These are phyloP conservation scores for Leucophenga maculata DNA, from an alignment of 2,888 invertebrate species.

Conservation along the genomic window DNA sequence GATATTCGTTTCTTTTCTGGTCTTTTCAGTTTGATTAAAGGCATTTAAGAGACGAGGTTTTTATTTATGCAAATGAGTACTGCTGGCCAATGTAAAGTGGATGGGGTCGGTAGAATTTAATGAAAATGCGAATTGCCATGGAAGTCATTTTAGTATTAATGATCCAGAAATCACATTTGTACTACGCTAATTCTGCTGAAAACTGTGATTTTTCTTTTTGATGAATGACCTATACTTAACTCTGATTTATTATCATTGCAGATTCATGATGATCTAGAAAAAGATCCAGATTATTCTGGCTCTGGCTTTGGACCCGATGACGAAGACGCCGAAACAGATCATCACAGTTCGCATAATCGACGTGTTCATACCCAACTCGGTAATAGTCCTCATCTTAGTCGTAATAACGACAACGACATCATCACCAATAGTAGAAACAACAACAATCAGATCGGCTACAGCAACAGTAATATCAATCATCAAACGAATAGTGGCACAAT, in stretches of 20 bases:
- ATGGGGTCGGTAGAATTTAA: no score
- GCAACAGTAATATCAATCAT: slow-evolving; percentile 63
- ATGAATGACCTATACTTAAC: no score
- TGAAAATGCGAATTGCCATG: no score
- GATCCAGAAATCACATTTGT: no score
- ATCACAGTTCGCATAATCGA: slow-evolving; percentile 61
- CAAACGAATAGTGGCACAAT: slow-evolving; percentile 70
- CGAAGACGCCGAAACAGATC: slow-evolving; percentile 76
- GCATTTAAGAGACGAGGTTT: no score
- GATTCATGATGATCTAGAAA: slow-evolving; percentile 74
- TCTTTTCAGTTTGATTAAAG: no score
- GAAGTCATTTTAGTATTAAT: no score
- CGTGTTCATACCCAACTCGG: slow-evolving; percentile 57
- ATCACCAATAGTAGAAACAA: slow-evolving; percentile 60
- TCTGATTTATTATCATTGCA: slow-evolving; percentile 47
- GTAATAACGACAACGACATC: slow-evolving; percentile 61
- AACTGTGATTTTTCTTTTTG: no score
- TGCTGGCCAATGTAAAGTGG: no score
- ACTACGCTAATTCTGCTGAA: no score
- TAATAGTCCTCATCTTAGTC: slow-evolving; percentile 66
- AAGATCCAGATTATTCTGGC: slow-evolving; percentile 87
- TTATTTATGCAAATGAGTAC: no score
- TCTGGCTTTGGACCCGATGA: slow-evolving; percentile 90
- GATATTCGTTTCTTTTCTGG: no score
- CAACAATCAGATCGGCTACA: slow-evolving; percentile 61